Base-by-base conservation (phyloP, 1,140 invertebrate species). In the Calliphora vicina region DNA sequence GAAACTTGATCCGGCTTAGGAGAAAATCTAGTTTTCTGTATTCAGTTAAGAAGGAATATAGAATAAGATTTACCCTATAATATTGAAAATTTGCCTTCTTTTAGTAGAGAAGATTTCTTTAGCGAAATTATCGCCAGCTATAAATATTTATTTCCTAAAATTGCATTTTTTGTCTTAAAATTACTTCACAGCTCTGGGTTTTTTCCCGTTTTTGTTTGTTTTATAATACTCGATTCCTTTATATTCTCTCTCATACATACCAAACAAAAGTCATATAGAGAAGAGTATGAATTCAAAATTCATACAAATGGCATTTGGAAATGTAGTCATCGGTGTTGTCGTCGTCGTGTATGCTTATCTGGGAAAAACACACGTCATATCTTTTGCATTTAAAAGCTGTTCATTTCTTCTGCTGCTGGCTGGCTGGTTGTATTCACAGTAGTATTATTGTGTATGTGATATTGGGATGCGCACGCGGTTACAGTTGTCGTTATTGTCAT, bases 331-430 rank as follows among this genome's bases (percentile, higher is more conserved):
- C 2, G 50, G 15, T 2, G n/a, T 17, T 1, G 50, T 17, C 50
- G n/a, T 57, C 50, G n/a, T 67, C 61, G 74, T 78, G 35, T 78
- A 20, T 45, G 25, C 80, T 81, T 81, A 81, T 81, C 80, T 81
- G 50, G 26, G 27, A 67, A 71, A 26, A 81, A 81, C 80, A 81
- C 50, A 81, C 80, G 80, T 57, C 80, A 81, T 81, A 81, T 81
- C 80, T 81, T 76, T 71, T 81, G 80, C 50, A 61, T 67, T 81
- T 81, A 81, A 81, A 71, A 29, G 73, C 42, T 76, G 72, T 57
- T 57, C 50, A 57, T 57, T 57, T 57, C 50, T 57, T 57, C 8
- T 57, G 0, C 50, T 57, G 15, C n/a, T 57, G 50, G n/a, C n/a
- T n/a, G 1, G 17, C 15, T 57, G 50, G 15, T 15, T 17, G 15